Base-by-base conservation (phyloP, 2,888 invertebrate species). In the Amphipoea oculea region DNA sequence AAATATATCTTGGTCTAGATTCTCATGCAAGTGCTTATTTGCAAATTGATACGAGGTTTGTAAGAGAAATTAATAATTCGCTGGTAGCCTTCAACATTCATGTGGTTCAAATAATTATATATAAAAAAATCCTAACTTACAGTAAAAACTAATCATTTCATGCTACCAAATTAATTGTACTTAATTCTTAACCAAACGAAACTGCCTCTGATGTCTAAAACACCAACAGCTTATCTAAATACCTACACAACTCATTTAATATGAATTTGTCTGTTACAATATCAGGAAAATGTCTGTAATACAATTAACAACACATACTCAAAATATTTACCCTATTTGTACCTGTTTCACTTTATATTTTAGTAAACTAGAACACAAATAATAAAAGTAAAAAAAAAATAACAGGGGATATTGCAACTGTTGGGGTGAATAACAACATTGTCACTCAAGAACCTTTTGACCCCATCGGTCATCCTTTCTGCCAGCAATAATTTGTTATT, bases 251-350 rank as follows among this genome's bases (percentile, higher is more conserved):
- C 40, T 60, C 4, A 69, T 60, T 23, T 62, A 71, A 62, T 42
- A 65, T n/a, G 36, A 63, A 67, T 78, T 85, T 70, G n/a, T 66
- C 74, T 84, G 85, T 68, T 73, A 62, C 11, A 60, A 4, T 48
- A 79, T 23, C 79, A 85, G 83, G 79, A 83, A 78, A 82, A 82
- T 72, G 14, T 45, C 2, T 62, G 2, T 63, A 76, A 73, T 20
- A 70, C 36, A 62, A 60, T 62, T 72, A 80, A 80, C 48, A 51
- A 74, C 1, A 29, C 29, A 1, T 40, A 71, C 14, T 29, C 4
- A 36, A 62, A 57, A 54, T 29, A 42, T 48, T 63, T 23, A 54
- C 36, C 42, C 3, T 54, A 17, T 48, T 23, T 14, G 42, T 60
- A 65, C 29, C 40, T 71, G 70, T 71, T 67, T 45, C 63, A 76